Evolutionary conservation across 2,797 vertebrate species (phyloP).

Genomic region (Cyclopterus lumpus): DNA sequence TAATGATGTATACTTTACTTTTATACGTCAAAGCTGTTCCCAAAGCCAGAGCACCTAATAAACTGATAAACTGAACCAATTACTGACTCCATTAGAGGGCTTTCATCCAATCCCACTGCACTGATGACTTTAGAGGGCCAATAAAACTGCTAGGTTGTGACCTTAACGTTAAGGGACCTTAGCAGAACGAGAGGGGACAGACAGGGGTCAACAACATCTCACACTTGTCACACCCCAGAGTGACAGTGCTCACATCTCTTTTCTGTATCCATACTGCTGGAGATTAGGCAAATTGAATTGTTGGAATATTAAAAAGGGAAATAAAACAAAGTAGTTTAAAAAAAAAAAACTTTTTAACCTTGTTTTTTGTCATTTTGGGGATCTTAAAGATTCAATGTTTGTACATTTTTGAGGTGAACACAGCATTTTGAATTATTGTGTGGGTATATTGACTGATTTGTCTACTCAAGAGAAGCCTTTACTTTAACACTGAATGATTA

Average conservation of each 20-base stretch:
- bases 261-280: neutral
- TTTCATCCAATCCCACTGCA: slow-evolving; percentile 74
- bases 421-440: neutral
- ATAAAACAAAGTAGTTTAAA: neutral
- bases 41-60: slow-evolving; percentile 76
- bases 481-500: neutral
- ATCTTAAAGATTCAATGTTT: neutral
- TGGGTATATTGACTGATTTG: neutral
- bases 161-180: slow-evolving; percentile 69
- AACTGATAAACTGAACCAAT: slow-evolving; percentile 81
- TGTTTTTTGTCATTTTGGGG: neutral
- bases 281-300: neutral
- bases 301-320: neutral
- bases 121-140: slow-evolving; percentile 83
- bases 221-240: slow-evolving; percentile 70
- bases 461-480: neutral
- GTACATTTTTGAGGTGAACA: neutral
- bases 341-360: too few relatives aligned
- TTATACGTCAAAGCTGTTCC: slow-evolving; percentile 66
- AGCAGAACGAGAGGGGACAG: slow-evolving; percentile 69
- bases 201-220: slow-evolving; percentile 80
- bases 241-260: slow-evolving; percentile 70
- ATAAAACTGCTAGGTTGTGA: slow-evolving; percentile 82
- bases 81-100: slow-evolving; percentile 83
- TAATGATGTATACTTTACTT: slow-evolving; percentile 61